Evolutionary conservation across 2,888 invertebrate species (phyloP).

Genomic region (Andrena bicolor): DNA sequence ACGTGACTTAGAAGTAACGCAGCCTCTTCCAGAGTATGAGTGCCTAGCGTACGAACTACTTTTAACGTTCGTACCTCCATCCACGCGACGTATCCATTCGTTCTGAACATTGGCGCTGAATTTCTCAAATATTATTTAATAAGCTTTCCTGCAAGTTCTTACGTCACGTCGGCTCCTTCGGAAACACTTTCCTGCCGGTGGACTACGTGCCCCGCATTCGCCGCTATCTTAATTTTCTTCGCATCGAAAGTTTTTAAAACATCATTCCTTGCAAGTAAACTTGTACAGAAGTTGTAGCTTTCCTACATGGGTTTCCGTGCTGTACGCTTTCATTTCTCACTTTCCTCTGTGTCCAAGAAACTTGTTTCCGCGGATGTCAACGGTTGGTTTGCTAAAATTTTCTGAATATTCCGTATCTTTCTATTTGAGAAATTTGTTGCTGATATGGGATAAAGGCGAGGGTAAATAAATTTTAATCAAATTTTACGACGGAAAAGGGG

Average conservation of each 20-base stretch:
- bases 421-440: not conserved
- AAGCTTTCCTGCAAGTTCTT: not conserved
- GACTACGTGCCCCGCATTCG: not conserved
- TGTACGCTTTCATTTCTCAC: not conserved
- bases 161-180: not conserved
- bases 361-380: not conserved
- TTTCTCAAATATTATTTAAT: not conserved
- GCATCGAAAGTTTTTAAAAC: slow-evolving; percentile 18
- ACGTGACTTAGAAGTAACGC: slow-evolving; percentile 31
- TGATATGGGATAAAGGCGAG: not conserved
- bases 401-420: not conserved
- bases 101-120: not conserved
- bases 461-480: slow-evolving; percentile 3
- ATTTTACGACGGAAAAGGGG: not conserved
- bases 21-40: not conserved
- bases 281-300: not conserved
- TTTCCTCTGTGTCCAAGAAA: not conserved
- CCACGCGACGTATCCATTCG: not conserved
- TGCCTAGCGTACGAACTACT: not conserved
- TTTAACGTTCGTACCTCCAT: not conserved
- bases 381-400: not conserved
- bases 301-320: not conserved
- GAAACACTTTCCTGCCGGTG: slow-evolving; percentile 9
- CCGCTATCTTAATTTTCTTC: slow-evolving; percentile 18
- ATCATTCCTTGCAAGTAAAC: not conserved